These are phyloP conservation scores for Drosophila picticornis DNA, from an alignment of 2,888 invertebrate genomes.

Conservation along the genomic window DNA sequence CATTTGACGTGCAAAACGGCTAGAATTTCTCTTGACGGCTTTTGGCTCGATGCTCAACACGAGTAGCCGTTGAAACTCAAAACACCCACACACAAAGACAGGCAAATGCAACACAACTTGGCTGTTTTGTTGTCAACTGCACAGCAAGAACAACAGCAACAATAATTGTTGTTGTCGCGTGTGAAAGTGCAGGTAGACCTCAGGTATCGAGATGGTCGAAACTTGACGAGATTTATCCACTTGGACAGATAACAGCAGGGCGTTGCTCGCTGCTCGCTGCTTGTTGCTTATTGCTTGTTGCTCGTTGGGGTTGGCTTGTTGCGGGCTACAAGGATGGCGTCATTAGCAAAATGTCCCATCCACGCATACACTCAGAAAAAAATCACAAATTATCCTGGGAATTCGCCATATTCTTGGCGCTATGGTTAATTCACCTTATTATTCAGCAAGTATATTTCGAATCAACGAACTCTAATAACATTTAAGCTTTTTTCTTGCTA, in stretches of 20 bases:
- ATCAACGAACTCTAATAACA: too few relatives aligned
- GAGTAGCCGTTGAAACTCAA: slow-evolving; percentile 75
- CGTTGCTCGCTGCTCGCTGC: not conserved
- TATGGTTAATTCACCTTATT: not conserved
- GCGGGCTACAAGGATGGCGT: slow-evolving; percentile 7
- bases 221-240: slow-evolving; percentile 30
- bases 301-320: not conserved
- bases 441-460: not conserved
- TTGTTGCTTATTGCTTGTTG: not conserved
- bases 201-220: slow-evolving; percentile 22
- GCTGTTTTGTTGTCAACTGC: slow-evolving; percentile 8
- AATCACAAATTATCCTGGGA: not conserved
- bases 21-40: slow-evolving; percentile 74
- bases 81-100: slow-evolving; percentile 59
- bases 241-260: slow-evolving; percentile 18
- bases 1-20: slow-evolving; percentile 77
- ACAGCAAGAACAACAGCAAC: slow-evolving; percentile 28
- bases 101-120: slow-evolving; percentile 27
- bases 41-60: slow-evolving; percentile 71
- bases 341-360: slow-evolving; percentile 56
- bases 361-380: not conserved
- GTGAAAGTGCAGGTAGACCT: slow-evolving; percentile 59
- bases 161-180: slow-evolving; percentile 47
- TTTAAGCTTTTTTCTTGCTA: too few relatives aligned
- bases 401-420: not conserved